A percentile compares a stretch with the other conserved stretches of the same genome.
phyloP scores from a whole-genome alignment of 2,113 vertebrate genomes.

The Cromileptes altivelis region DNA sequence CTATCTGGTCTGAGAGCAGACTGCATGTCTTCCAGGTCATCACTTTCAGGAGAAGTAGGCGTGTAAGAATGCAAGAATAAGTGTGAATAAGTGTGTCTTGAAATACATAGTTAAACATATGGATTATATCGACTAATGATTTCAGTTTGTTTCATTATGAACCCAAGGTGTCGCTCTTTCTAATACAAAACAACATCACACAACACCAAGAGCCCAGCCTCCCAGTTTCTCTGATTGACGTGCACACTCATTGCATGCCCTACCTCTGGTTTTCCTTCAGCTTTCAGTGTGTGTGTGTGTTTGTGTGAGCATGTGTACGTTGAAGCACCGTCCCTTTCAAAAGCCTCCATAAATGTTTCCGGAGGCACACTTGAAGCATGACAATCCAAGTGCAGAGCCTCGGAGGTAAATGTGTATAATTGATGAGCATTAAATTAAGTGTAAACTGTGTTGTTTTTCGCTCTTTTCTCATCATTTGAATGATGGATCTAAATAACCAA shows the following conservation, averaged over 20 bases:
- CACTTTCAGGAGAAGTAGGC: background rate
- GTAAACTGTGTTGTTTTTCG: constrained; percentile 68
- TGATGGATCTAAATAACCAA: constrained; percentile 35
- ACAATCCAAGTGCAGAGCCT: constrained; percentile 44
- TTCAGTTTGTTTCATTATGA: background rate
- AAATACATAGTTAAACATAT: background rate
- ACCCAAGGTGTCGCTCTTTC: background rate
- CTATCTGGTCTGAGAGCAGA: background rate
- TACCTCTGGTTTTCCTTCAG: constrained; percentile 30
- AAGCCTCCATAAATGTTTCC: constrained; percentile 41
- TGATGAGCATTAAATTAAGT: constrained; percentile 72
- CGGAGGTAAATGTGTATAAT: constrained; percentile 70
- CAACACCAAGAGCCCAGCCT: constrained; percentile 1
- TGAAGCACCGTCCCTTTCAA: background rate
- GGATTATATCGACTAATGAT: background rate
- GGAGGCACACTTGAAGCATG: constrained; percentile 42
- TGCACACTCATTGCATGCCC: constrained; percentile 42
- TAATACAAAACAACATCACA: background rate
- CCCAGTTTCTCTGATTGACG: constrained; percentile 46
- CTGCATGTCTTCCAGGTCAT: constrained; percentile 16
- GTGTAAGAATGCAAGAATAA: background rate
- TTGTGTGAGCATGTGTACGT: background rate
- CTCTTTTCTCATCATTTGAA: constrained; percentile 26
- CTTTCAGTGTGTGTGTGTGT: constrained; percentile 3
- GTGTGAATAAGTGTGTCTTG: background rate